These are phyloP conservation scores for Lanius ludovicianus DNA, from an alignment of 2,113 vertebrate genomes.

Conservation along the genomic window DNA sequence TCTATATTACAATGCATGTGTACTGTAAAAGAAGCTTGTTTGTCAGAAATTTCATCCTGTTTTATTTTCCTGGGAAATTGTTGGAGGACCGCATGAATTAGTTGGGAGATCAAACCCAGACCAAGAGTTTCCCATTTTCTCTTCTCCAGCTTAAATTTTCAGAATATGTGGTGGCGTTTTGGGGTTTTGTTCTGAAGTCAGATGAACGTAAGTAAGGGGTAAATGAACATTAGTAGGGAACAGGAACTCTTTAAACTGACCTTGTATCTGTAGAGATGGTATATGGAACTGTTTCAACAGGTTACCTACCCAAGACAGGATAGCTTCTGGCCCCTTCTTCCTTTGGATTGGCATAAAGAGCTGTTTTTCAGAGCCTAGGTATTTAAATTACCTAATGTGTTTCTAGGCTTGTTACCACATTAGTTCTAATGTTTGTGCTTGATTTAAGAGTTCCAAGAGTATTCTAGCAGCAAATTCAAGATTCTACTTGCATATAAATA, in stretches of 20 bases:
- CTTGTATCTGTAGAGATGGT: not conserved
- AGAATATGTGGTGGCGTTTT: not conserved
- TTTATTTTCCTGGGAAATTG: not conserved
- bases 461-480: not conserved
- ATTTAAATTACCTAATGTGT: not conserved
- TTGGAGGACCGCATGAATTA: not conserved
- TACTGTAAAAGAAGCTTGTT: not conserved
- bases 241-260: not conserved
- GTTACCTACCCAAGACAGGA: not conserved
- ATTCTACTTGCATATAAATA: not conserved
- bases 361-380: not conserved
- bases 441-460: not conserved
- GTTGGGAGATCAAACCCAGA: not conserved
- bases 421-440: not conserved
- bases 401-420: not conserved
- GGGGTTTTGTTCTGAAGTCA: not conserved
- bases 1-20: not conserved
- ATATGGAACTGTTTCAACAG: not conserved
- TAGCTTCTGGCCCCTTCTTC: not conserved
- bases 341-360: not conserved
- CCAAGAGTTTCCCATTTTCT: not conserved
- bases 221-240: not conserved
- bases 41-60: not conserved
- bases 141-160: not conserved
- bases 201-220: not conserved